Evolutionary conservation across 2,888 invertebrate genomes (phyloP).

Genomic region (Acleris emargana): DNA sequence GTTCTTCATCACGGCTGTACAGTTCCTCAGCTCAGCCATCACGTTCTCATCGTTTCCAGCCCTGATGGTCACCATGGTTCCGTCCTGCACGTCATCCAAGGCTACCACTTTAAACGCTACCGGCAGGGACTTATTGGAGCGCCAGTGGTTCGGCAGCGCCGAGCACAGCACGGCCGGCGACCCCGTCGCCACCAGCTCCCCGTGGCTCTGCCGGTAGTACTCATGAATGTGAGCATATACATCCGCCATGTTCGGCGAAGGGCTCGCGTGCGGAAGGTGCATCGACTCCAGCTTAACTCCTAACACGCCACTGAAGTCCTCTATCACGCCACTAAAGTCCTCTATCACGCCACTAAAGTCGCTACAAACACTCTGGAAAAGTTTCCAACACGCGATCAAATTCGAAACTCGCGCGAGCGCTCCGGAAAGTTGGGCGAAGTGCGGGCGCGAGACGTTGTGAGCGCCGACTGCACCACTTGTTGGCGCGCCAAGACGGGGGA

Average conservation of each 20-base stretch:
- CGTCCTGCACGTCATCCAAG: conserved; percentile 96
- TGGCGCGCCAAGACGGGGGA: conserved; percentile 79
- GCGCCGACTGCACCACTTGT: conserved; percentile 76
- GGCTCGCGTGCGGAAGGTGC: conserved; percentile 86
- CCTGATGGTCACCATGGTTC: conserved; percentile 95
- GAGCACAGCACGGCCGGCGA: conserved; percentile 98
- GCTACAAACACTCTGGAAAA: conserved; percentile 66
- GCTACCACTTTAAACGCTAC: conserved; percentile 98
- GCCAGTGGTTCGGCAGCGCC: conserved; percentile 97
- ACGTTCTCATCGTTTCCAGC: conserved; percentile 99
- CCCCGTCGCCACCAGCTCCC: conserved; percentile 96
- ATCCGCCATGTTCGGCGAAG: conserved; percentile 87
- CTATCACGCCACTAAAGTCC: conserved; percentile 73
- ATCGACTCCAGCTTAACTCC: conserved; percentile 81
- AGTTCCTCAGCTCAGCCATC: conserved; percentile 97
- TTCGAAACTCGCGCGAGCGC: conserved; percentile 73
- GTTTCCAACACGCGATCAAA: conserved; percentile 54
- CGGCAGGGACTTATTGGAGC: conserved; percentile 98
- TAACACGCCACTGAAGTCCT: conserved; percentile 73
- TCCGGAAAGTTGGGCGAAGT: conserved; percentile 75
- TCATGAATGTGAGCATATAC: conserved; percentile 90
- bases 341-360: conserved; percentile 66
- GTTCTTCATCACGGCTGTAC: conserved; percentile 97
- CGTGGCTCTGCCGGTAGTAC: conserved; percentile 93
- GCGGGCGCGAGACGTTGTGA: conserved; percentile 74